phyloP scores from a whole-genome alignment of 2,113 vertebrate species.

The cattle (Bos taurus) region ARS-UCD2.0 NC_037347.1:28723001-28723500 shows the following conservation, averaged over 20 bases:
- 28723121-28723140: background rate
- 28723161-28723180: background rate
- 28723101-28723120: background rate
- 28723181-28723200: background rate
- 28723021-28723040: background rate
- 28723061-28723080: background rate
- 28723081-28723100: background rate
- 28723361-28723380: background rate
- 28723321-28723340: background rate
- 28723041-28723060: background rate
- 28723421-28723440: background rate
- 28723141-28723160: background rate
- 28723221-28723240: background rate
- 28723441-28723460: background rate
- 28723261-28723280: background rate
- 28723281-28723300: background rate
- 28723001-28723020: background rate
- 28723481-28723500: background rate
- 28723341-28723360: background rate
- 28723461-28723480: background rate
- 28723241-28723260: background rate
- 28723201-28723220: background rate
- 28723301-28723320: background rate
- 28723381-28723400: background rate
- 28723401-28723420: background rate